Conservation (phyloP, 2,888 invertebrate genomes). For the Torymus texanus region DNA sequence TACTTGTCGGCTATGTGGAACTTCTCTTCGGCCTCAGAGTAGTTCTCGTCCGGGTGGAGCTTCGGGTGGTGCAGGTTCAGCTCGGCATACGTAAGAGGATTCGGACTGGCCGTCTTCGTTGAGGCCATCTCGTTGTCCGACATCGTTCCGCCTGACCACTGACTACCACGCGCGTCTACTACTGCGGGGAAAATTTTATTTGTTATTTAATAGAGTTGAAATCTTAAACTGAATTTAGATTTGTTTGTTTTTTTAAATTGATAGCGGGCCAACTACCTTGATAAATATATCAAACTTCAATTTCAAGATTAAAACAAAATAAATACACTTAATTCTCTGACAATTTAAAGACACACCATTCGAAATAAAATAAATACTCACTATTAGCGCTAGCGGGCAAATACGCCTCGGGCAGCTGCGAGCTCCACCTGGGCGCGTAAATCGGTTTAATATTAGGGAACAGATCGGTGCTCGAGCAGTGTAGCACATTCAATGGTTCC, state of each 20-base stretch:
- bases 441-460: slow-evolving; percentile 82
- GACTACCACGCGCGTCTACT: slow-evolving; percentile 74
- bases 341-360: too few relatives aligned
- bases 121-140: slow-evolving; percentile 84
- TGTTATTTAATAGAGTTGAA: too few relatives aligned
- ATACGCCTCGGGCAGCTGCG: slow-evolving; percentile 81
- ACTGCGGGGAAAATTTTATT: slow-evolving; percentile 38
- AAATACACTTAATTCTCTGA: too few relatives aligned
- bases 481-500: slow-evolving; percentile 71
- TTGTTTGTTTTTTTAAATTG: too few relatives aligned
- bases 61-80: slow-evolving; percentile 76
- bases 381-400: slow-evolving; percentile 73
- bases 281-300: too few relatives aligned
- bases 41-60: slow-evolving; percentile 70
- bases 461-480: slow-evolving; percentile 80
- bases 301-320: too few relatives aligned
- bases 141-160: slow-evolving; percentile 88
- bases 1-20: slow-evolving; percentile 87
- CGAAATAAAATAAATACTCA: slow-evolving; percentile 49
- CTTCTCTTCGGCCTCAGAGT: slow-evolving; percentile 73
- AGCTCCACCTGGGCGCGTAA: slow-evolving; percentile 82
- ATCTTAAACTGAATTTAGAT: slow-evolving; percentile 7
- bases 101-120: slow-evolving; percentile 80
- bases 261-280: too few relatives aligned
- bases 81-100: slow-evolving; percentile 86